phyloP scores from a whole-genome alignment of 2,888 invertebrate genomes.

The Glaucopsyche alexis region DNA sequence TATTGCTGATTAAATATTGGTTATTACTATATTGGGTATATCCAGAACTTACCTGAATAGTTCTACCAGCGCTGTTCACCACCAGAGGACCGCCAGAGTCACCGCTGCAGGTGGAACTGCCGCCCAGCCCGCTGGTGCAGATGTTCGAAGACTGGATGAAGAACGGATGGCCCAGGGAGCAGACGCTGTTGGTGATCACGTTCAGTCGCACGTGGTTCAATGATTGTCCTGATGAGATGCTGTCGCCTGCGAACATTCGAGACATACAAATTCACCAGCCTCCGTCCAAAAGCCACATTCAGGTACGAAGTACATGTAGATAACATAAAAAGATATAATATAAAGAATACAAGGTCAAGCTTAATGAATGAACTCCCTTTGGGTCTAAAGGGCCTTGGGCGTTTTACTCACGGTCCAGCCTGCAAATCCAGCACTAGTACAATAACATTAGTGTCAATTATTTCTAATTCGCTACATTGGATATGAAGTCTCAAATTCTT shows the following conservation, averaged over 20 bases:
- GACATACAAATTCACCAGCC: too few relatives aligned
- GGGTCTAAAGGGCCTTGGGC: too few relatives aligned
- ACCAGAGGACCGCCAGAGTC: slow-evolving; percentile 65
- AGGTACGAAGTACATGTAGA: too few relatives aligned
- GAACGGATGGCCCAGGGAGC: slow-evolving; percentile 44
- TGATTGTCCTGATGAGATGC: slow-evolving; percentile 16
- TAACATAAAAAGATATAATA: too few relatives aligned
- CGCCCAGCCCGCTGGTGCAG: slow-evolving; percentile 43
- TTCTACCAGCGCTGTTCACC: slow-evolving; percentile 40
- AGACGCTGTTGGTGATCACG: slow-evolving; percentile 51
- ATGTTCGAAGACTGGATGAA: slow-evolving; percentile 49
- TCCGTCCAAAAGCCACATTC: background rate
- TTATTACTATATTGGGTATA: background rate
- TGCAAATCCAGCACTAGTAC: too few relatives aligned
- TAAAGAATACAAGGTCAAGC: too few relatives aligned
- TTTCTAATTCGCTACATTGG: too few relatives aligned
- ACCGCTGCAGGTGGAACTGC: slow-evolving; percentile 50
- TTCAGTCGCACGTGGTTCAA: slow-evolving; percentile 43
- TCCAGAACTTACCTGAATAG: slow-evolving; percentile 45
- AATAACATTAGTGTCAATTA: too few relatives aligned
- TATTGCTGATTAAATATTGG: slow-evolving; percentile 26
- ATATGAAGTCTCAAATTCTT: too few relatives aligned
- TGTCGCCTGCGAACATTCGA: slow-evolving; percentile 15
- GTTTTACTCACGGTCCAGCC: too few relatives aligned
- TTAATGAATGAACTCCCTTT: too few relatives aligned